Base-by-base conservation (phyloP, 1,140 invertebrate genomes). In the Antheraea mylitta region DNA sequence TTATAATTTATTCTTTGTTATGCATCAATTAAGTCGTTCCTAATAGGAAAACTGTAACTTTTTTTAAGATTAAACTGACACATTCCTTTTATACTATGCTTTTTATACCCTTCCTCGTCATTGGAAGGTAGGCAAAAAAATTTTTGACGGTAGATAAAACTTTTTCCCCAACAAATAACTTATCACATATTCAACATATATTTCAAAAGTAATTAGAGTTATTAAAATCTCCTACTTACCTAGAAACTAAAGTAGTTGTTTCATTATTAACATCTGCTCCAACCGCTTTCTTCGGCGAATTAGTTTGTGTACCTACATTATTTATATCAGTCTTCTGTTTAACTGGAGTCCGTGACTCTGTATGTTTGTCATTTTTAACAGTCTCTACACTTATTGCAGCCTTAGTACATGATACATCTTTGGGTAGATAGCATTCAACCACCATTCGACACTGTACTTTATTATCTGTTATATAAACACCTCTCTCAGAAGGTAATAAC, bases 401-500 rank as follows among this genome's bases (percentile, higher is more conserved):
- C 64, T 80, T 81, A 0, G 86, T 93, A 71, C 94, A 95, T 3
- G 78, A 83, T 0, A 95, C 86, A 48, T 92, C 86, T 78, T 93
- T 93, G 0, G 94, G 95, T 53, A 95, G 83, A 72, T 92, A 87
- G 78, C 93, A 94, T 63, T 93, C 88, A 10, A 95, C 75, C 16
- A 81, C 89, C 58, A 93, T 84, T 59, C 93, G 92, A 83, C 94
- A 93, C 75, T 94, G 89, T n/a, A 94, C 92, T 19, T 94, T 92
- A 82, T 93, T 94, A 69, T 94, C 94, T 62, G 93, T 94, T 64
- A 94, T 92, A 74, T 93, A 92, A 66, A 87, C 79, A 71, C 83
- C 90, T 75, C 92, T 81, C 77, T 92, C 89, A 68, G 91, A 90
- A 71, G 92, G 89, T 73, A 93, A 60, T 66, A 93, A 74, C 0